Percentiles rank a stretch among this genome's conserved stretches.
phyloP scores from a whole-genome alignment of 1,140 invertebrate species.

The Geopemphigus sp. region DNA sequence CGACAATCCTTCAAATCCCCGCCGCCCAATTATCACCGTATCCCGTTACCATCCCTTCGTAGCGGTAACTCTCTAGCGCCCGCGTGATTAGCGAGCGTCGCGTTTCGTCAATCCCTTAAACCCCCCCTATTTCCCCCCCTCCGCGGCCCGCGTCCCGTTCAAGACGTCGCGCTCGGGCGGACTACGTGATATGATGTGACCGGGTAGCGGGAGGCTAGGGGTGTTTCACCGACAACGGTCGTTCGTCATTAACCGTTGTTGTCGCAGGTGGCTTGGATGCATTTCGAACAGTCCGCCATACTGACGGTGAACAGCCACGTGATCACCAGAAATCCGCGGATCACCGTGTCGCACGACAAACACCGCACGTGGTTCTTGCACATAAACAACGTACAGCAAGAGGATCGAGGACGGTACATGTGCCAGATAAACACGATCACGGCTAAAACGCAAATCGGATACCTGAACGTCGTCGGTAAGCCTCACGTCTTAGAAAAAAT shows the following conservation, averaged over 20 bases:
- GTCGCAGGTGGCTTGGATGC: slow-evolving; percentile 86
- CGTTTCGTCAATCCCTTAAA: neutral
- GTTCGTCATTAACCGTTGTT: neutral
- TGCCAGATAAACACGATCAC: slow-evolving; percentile 95
- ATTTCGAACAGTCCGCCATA: slow-evolving; percentile 90
- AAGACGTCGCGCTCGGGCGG: no score
- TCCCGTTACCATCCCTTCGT: no score
- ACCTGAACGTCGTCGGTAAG: slow-evolving; percentile 90
- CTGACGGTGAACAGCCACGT: slow-evolving; percentile 89
- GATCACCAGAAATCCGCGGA: slow-evolving; percentile 86
- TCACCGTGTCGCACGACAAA: slow-evolving; percentile 82
- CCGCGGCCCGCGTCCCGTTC: no score
- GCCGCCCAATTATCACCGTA: slow-evolving; percentile 10
- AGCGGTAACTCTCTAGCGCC: no score
- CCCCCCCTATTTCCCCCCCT: no score
- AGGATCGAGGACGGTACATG: slow-evolving; percentile 90
- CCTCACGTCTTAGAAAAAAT: no score
- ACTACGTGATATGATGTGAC: no score
- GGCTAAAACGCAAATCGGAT: slow-evolving; percentile 87
- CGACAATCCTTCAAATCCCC: no score
- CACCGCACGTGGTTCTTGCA: slow-evolving; percentile 88
- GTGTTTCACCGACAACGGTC: no score
- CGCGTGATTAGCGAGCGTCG: no score
- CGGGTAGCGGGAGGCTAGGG: no score
- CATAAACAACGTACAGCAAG: slow-evolving; percentile 85